phyloP scores from a whole-genome alignment of 2,797 vertebrate genomes.

The Agapornis canus region DNA sequence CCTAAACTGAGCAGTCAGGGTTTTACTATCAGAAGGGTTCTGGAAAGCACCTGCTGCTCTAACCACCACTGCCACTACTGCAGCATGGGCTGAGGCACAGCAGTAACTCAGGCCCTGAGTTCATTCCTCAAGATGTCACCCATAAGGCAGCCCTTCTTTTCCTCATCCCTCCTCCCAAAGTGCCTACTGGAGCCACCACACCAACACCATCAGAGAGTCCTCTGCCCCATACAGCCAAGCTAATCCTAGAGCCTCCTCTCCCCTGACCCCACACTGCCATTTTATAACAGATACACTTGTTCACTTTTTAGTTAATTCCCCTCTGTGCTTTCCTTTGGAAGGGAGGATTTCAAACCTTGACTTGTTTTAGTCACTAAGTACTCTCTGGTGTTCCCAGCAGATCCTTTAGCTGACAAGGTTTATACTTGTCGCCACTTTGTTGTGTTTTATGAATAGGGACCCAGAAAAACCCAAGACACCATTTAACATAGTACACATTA shows the following conservation, averaged over 20 bases:
- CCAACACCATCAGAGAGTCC: rapidly evolving
- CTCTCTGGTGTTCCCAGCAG: constrained; percentile 49
- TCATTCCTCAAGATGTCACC: not conserved
- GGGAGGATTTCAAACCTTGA: constrained; percentile 52
- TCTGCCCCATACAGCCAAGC: not conserved
- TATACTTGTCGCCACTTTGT: constrained; percentile 1
- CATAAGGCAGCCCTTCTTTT: not conserved
- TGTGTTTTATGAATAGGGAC: constrained; percentile 35
- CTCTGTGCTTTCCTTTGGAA: not conserved
- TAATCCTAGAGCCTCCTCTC: not conserved
- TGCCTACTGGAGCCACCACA: not conserved
- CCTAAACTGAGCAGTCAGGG: not conserved
- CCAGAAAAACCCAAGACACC: constrained; percentile 13
- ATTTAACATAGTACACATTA: not conserved
- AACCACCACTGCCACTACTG: not conserved
- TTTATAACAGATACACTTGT: not conserved
- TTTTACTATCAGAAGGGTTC: not conserved
- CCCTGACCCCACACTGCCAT: rapidly evolving
- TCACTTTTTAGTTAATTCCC: not conserved
- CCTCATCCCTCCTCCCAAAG: not conserved
- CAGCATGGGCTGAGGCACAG: not conserved
- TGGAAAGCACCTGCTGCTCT: not conserved
- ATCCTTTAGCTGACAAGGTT: constrained; percentile 49
- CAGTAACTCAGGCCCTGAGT: rapidly evolving
- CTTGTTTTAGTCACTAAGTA: constrained; percentile 51